Evolutionary conservation across 2,888 invertebrate species (phyloP).

Genomic region (Diloba caeruleocephala): DNA sequence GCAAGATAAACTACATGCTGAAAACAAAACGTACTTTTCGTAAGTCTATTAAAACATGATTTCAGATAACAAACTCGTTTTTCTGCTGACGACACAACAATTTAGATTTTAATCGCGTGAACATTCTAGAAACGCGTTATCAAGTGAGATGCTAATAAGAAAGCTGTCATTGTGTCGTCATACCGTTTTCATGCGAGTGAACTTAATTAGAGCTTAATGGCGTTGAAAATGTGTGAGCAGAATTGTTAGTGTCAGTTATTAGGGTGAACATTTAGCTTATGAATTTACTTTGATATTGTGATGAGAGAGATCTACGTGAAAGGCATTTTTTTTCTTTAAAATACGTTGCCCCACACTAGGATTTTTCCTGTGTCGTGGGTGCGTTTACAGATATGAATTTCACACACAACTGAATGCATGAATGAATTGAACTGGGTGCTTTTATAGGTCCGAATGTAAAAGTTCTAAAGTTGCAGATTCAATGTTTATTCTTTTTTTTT

Average conservation of each 20-base stretch:
- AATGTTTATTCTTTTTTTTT: too few species aligned
- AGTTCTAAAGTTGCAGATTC: too few species aligned
- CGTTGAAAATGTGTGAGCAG: constrained; percentile 33
- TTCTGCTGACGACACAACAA: constrained; percentile 51
- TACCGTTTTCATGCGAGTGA: constrained; percentile 45
- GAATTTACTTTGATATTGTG: constrained; percentile 11
- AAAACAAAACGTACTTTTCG: constrained; percentile 25
- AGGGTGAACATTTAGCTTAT: constrained; percentile 23
- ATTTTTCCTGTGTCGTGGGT: too few species aligned
- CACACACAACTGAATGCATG: too few species aligned
- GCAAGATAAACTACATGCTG: constrained; percentile 24
- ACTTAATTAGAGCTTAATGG: constrained; percentile 48
- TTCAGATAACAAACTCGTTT: constrained; percentile 45
- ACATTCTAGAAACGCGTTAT: constrained; percentile 45
- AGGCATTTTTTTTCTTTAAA: too few species aligned
- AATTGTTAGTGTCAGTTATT: constrained; percentile 36
- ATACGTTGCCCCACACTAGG: too few species aligned
- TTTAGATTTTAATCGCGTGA: constrained; percentile 48
- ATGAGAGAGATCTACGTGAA: too few species aligned
- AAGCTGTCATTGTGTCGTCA: constrained; percentile 51
- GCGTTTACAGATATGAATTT: too few species aligned
- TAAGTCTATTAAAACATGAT: constrained; percentile 38
- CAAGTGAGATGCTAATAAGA: constrained; percentile 50
- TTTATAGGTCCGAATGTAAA: too few species aligned
- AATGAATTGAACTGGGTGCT: too few species aligned